These are phyloP conservation scores for Sylvilagus bachmani DNA, from an alignment of 2,113 vertebrate genomes.

Conservation along the genomic window DNA sequence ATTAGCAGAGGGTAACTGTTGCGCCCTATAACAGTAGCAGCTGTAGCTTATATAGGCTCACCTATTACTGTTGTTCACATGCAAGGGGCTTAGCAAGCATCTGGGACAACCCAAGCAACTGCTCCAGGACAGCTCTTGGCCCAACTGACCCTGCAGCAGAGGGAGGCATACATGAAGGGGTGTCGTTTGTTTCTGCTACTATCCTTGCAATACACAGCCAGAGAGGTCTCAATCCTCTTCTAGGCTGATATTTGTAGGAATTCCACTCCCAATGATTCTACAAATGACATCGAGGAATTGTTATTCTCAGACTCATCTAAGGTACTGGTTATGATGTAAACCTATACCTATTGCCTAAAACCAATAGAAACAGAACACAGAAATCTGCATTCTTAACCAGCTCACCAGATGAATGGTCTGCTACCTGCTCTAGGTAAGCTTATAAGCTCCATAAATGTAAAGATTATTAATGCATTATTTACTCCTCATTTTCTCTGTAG, in stretches of 20 bases:
- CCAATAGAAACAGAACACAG: background rate
- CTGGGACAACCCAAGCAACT: background rate
- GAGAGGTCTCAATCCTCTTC: background rate
- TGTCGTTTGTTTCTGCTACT: background rate
- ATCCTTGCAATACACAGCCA: background rate
- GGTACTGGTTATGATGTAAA: background rate
- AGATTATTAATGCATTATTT: background rate
- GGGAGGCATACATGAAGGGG: background rate
- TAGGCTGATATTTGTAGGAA: background rate
- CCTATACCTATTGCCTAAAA: background rate
- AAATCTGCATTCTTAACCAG: background rate
- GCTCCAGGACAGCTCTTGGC: background rate
- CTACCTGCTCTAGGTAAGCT: background rate
- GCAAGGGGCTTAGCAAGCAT: background rate
- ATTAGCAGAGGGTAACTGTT: too few relatives aligned
- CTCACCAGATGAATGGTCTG: background rate
- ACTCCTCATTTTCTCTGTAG: background rate
- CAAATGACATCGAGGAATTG: background rate
- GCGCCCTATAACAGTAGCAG: fast-evolving
- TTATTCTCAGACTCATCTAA: background rate
- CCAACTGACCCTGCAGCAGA: background rate
- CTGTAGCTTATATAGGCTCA: background rate
- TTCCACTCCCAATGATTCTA: background rate
- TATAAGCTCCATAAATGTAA: background rate
- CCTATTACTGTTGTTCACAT: background rate